phyloP scores from a whole-genome alignment of 2,888 invertebrate genomes.

The Lycophotia porphyrea region DNA sequence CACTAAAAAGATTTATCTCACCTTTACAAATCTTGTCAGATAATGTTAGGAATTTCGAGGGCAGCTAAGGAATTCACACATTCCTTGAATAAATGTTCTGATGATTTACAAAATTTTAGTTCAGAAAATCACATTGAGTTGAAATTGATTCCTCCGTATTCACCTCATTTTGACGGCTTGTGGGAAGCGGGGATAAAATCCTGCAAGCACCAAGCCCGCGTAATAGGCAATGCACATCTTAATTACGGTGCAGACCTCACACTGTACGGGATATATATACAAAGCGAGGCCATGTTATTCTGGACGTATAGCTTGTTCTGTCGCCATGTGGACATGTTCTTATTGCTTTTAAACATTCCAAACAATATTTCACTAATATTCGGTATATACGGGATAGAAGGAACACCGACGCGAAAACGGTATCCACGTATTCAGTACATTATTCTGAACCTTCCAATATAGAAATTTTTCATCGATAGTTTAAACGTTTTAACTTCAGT shows the following conservation, averaged over 20 bases:
- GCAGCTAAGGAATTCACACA: neutral
- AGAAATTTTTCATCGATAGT: too few species aligned
- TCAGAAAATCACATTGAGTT: neutral
- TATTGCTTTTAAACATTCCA: neutral
- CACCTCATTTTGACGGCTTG: neutral
- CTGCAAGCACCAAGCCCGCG: neutral
- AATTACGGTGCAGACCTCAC: too few species aligned
- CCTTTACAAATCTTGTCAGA: neutral
- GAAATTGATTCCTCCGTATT: neutral
- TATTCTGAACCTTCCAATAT: too few species aligned
- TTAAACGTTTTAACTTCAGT: too few species aligned
- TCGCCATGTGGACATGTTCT: too few species aligned
- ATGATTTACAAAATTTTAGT: neutral
- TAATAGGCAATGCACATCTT: conserved; percentile 1
- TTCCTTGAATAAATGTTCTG: neutral
- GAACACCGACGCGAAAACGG: too few species aligned
- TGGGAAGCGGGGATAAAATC: too few species aligned
- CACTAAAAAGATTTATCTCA: neutral
- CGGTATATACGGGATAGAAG: too few species aligned
- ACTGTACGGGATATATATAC: too few species aligned
- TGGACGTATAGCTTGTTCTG: too few species aligned
- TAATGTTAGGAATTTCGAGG: neutral
- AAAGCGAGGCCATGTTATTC: too few species aligned
- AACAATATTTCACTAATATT: conserved; percentile 10
- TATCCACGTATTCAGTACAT: too few species aligned